Conservation (phyloP, 2,113 vertebrate species). For the Muntiacus muntjak region DNA sequence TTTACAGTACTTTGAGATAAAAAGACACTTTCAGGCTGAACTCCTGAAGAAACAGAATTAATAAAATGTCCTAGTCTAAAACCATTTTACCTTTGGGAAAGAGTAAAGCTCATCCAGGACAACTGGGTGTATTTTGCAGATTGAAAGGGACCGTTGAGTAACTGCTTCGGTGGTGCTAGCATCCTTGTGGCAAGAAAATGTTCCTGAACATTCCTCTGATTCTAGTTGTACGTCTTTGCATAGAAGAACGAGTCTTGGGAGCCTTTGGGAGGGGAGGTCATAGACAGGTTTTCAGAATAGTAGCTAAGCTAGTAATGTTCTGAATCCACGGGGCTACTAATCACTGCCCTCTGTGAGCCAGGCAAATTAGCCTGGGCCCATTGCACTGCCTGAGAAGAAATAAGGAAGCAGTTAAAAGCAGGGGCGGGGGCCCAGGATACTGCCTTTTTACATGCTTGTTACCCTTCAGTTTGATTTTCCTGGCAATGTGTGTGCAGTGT, state of each 20-base stretch:
- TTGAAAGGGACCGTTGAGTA: neutral
- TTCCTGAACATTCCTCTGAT: neutral
- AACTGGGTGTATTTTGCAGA: neutral
- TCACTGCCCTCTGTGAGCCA: neutral
- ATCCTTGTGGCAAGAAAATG: neutral
- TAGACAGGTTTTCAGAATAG: neutral
- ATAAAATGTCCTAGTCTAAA: neutral
- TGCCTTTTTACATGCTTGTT: neutral
- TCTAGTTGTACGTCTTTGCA: neutral
- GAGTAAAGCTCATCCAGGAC: neutral
- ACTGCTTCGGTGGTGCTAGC: neutral
- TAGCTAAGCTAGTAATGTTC: neutral
- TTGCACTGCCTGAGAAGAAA: neutral
- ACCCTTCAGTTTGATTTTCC: neutral
- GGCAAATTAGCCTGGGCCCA: neutral
- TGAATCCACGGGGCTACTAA: neutral
- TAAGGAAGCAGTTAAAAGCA: neutral
- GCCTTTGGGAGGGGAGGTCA: neutral
- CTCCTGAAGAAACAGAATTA: neutral
- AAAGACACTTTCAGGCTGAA: neutral
- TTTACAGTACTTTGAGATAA: neutral
- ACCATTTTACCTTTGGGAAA: neutral
- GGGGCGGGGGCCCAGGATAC: accelerated
- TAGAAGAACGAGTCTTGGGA: neutral
- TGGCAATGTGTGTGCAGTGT: neutral